phyloP scores from a whole-genome alignment of 2,113 vertebrate genomes.

The Xenus cinereus region DNA sequence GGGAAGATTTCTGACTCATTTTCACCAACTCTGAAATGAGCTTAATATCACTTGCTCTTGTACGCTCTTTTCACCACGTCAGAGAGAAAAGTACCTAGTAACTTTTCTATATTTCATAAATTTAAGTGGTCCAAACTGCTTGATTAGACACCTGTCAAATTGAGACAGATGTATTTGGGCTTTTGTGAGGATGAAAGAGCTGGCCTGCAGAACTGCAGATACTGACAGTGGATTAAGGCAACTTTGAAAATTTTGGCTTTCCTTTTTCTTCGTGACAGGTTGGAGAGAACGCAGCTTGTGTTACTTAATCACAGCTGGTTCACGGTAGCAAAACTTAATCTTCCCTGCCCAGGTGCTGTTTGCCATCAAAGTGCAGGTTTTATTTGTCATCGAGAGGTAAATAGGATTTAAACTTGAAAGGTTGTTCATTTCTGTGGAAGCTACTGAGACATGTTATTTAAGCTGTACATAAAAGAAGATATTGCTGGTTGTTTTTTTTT shows the following conservation, averaged over 20 bases:
- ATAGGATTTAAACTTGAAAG: conserved; percentile 43
- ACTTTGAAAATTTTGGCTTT: neutral
- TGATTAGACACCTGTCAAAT: neutral
- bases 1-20: neutral
- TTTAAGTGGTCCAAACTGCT: neutral
- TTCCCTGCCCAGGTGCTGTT: conserved; percentile 2
- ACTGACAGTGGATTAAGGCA: neutral
- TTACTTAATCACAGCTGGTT: neutral
- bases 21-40: neutral
- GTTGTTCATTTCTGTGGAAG: neutral
- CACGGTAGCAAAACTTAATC: neutral
- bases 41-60: neutral
- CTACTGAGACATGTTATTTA: neutral
- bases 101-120: neutral
- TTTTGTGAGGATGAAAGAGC: neutral
- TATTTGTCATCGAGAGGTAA: neutral
- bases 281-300: neutral
- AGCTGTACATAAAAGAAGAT: neutral
- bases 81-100: neutral
- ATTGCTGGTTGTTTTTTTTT: neutral
- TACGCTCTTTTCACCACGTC: neutral
- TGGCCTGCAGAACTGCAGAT: neutral
- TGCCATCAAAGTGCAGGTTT: conserved; percentile 6
- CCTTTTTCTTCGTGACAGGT: neutral
- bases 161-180: neutral